A percentile compares a stretch with the other conserved stretches of the same genome.
Conservation (phyloP, 2,797 vertebrate genomes). For the Eospalax fontanierii region DNA sequence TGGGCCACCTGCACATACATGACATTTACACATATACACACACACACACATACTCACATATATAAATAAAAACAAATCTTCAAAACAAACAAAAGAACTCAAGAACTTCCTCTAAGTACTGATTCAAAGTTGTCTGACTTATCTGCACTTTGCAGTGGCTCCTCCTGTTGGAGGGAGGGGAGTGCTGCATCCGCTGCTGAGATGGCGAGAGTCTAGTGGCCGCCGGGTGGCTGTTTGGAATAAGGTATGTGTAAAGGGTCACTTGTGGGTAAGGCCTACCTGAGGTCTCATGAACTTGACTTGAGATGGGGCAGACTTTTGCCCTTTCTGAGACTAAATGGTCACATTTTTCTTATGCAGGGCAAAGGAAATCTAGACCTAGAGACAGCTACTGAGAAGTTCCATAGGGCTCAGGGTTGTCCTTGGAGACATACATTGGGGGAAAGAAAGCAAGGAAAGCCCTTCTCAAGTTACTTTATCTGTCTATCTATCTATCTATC, state of each 20-base stretch:
- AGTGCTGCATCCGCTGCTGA: background rate
- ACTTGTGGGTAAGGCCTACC: background rate
- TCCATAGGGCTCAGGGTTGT: too few relatives aligned
- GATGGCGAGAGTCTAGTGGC: background rate
- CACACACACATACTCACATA: background rate
- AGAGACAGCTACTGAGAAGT: background rate
- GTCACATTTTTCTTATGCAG: too few relatives aligned
- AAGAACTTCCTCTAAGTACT: background rate
- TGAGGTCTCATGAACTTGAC: background rate
- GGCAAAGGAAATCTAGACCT: background rate
- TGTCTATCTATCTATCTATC: too few relatives aligned
- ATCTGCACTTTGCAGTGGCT: background rate
- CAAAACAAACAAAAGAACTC: background rate
- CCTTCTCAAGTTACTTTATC: too few relatives aligned
- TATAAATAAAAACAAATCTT: background rate
- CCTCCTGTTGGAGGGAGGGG: background rate
- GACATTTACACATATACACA: background rate
- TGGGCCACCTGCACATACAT: background rate
- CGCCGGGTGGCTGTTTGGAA: background rate
- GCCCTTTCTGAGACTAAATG: background rate
- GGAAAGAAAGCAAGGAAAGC: too few relatives aligned
- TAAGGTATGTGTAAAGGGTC: background rate
- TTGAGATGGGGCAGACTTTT: background rate
- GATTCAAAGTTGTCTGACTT: background rate
- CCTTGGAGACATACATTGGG: too few relatives aligned